A percentile compares a stretch with the other conserved stretches of the same genome.
Conservation (phyloP, 2,888 invertebrate species). For the Thereva nobilitata region DNA sequence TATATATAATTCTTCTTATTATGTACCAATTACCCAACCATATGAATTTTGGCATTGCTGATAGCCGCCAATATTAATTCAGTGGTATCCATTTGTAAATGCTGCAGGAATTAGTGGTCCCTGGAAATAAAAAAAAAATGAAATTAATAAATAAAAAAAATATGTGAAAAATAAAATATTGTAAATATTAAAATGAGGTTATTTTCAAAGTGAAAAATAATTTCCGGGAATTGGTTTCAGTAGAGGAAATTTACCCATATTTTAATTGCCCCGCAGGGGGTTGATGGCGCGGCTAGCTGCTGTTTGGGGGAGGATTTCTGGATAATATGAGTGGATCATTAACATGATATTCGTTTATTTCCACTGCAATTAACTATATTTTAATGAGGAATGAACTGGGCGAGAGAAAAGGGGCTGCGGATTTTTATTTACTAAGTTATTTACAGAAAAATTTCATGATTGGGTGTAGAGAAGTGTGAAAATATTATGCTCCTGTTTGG, state of each 20-base stretch:
- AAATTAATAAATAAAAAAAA: background rate
- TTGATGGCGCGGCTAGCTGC: too few relatives aligned
- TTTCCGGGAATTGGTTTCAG: too few relatives aligned
- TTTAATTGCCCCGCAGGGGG: too few relatives aligned
- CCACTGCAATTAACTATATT: conserved; percentile 10
- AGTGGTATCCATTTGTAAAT: conserved; percentile 98
- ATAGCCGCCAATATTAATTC: conserved; percentile 61
- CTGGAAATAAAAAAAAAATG: conserved; percentile 60
- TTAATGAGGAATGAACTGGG: background rate
- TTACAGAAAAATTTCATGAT: background rate
- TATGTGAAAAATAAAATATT: too few relatives aligned
- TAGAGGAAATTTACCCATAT: too few relatives aligned
- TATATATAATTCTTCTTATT: conserved; percentile 22
- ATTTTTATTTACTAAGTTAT: background rate
- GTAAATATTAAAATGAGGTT: too few relatives aligned
- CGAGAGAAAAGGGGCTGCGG: background rate
- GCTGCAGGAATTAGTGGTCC: conserved; percentile 97
- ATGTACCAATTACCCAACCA: conserved; percentile 50
- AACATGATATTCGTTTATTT: background rate
- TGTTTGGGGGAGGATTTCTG: background rate
- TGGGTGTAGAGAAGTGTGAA: conserved; percentile 3
- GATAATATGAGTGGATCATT: conserved; percentile 13
- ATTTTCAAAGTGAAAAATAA: too few relatives aligned
- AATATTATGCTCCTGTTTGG: background rate
- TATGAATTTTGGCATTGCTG: conserved; percentile 46